Percentiles rank a stretch among this genome's conserved stretches.
Conservation (phyloP, 2,888 invertebrate species). For the Drosophila meridiana region DNA sequence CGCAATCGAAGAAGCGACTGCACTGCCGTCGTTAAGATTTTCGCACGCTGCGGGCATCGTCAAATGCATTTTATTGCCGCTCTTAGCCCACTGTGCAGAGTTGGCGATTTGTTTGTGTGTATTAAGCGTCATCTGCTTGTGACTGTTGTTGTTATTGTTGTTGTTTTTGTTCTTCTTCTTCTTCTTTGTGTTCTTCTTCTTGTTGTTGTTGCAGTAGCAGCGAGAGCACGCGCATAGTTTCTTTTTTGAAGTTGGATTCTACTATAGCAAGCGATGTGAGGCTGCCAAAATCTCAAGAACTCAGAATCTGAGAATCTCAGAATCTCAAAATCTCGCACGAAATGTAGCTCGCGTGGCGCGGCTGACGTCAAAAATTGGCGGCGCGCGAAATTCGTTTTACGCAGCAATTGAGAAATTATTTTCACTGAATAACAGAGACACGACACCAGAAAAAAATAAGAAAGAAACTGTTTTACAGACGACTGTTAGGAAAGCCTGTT, state of each 20-base stretch:
- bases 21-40: neutral
- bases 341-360: conserved; percentile 14
- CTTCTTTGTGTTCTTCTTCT: neutral
- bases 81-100: neutral
- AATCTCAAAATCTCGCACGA: conserved; percentile 13
- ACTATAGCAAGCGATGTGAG: no score
- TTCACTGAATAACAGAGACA: neutral
- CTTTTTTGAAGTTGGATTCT: conserved; percentile 21
- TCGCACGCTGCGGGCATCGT: conserved; percentile 7
- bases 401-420: conserved; percentile 46
- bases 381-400: conserved; percentile 49
- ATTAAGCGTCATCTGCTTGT: neutral
- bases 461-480: neutral
- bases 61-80: conserved; percentile 30
- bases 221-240: conserved; percentile 45
- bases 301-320: conserved; percentile 16
- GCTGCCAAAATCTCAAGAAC: conserved; percentile 24
- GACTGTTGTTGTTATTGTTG: neutral
- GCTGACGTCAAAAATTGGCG: conserved; percentile 55
- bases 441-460: neutral
- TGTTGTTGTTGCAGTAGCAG: conserved; percentile 5
- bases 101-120: neutral
- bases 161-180: neutral
- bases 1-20: conserved; percentile 11
- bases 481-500: neutral